Base-by-base conservation (phyloP, 2,888 invertebrate genomes). In the Rotaria magnacalcarata region DNA sequence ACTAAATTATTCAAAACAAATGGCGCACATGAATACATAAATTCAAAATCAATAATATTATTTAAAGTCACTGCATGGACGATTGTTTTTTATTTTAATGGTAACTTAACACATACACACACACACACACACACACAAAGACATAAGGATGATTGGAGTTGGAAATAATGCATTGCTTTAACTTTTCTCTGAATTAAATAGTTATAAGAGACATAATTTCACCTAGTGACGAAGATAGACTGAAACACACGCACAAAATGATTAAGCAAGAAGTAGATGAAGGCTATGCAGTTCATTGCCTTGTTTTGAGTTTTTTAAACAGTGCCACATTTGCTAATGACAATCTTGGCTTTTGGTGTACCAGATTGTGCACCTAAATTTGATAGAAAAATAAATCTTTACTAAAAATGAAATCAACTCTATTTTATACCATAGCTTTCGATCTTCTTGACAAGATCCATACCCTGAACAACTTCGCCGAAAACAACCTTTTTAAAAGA, bases 371-470 rank as follows among this genome's bases (percentile, higher is more conserved):
- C 24, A 80, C 80, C 80, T 80, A 47, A 47, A n/a, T 67, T 27
- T 54, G 11, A 27, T 5, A 67, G 27, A 67, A 67, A 34, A 5
- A 67, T 0, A 27, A 67, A 5, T 21, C 10, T 54, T 54, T 5
- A 54, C 21, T 54, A 19, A 54, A 21, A 21, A 3, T 21, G 21
- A 54, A 54, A 19, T 54, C 7, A 54, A 54, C 6, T 11, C 27
- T 8, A 14, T 27, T 21, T 4, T 10, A 27, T 67, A 67, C 67
- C 67, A 27, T 27, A 67, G 19, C 21, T n/a, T 80, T 80, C 80
- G 14, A 80, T 43, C 47, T 80, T 80, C 14, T 80, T 80, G 47
- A 80, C 47, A n/a, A 80, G 4, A 80, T 80, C 80, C 47, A 47
- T 47, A n/a, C 80, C 80, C 11, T 80, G 47, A 47, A 43, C n/a